Conservation (phyloP, 64 coral and sea anemone species). For the Porites lutea region DNA sequence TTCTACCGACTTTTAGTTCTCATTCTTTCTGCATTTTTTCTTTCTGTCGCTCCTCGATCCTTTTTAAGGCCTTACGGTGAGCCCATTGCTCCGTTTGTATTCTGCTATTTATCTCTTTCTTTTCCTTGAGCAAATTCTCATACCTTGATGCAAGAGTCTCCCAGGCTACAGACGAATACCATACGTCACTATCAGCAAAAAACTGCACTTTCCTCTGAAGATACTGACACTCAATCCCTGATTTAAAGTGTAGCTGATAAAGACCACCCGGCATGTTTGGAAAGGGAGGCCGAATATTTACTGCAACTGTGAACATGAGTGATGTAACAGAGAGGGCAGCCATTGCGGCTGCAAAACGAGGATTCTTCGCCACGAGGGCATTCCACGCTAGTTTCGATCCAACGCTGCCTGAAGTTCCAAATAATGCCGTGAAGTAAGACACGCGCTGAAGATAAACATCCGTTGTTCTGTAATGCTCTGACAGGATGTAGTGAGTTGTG, state of each 20-base stretch:
- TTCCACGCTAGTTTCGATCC: slow-evolving; percentile 22
- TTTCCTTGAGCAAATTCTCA: background rate
- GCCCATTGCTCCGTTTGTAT: slow-evolving; percentile 14
- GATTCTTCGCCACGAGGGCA: background rate
- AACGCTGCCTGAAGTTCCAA: background rate
- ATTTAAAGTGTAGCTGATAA: slow-evolving; percentile 2
- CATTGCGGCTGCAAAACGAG: slow-evolving; percentile 13
- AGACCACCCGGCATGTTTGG: background rate
- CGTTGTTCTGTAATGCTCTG: slow-evolving; percentile 20
- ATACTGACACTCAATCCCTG: slow-evolving; percentile 36
- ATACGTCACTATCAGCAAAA: slow-evolving; percentile 9
- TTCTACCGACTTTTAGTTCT: background rate
- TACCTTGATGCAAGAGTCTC: slow-evolving; percentile 21
- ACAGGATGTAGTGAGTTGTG: background rate
- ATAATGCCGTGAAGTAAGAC: background rate
- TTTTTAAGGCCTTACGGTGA: slow-evolving; percentile 20
- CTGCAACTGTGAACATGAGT: slow-evolving; percentile 15
- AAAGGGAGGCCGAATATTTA: slow-evolving; percentile 3
- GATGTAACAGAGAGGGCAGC: slow-evolving; percentile 13
- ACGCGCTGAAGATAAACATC: slow-evolving; percentile 2
- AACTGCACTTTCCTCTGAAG: slow-evolving; percentile 9
- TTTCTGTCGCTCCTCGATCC: background rate
- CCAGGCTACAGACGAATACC: slow-evolving; percentile 13
- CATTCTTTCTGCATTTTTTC: background rate
- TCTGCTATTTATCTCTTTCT: slow-evolving; percentile 20